A percentile compares a stretch with the other conserved stretches of the same genome.
phyloP scores from a whole-genome alignment of 2,888 invertebrate species.

The Abscondita cerata region DNA sequence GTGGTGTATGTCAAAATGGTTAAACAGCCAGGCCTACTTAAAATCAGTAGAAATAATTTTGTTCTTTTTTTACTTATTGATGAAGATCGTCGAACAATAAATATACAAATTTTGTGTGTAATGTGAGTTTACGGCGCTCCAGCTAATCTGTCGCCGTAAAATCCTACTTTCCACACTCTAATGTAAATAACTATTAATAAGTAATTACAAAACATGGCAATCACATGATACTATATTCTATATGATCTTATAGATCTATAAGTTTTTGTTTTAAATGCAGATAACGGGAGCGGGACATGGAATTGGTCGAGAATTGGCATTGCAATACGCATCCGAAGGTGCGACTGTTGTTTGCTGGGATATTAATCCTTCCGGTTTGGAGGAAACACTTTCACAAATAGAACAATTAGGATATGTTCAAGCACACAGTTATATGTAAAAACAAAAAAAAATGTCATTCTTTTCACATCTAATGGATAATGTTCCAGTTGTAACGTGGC shows the following conservation, averaged over 20 bases:
- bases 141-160: too few species aligned
- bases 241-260: not conserved
- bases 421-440: conserved; percentile 54
- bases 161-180: too few species aligned
- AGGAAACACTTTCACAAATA: conserved; percentile 69
- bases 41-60: too few species aligned
- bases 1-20: too few species aligned
- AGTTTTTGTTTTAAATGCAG: conserved; percentile 60
- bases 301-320: conserved; percentile 79
- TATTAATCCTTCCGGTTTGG: conserved; percentile 73
- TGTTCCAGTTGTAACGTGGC: conserved; percentile 77
- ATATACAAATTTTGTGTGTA: too few species aligned
- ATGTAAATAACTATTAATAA: too few species aligned
- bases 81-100: too few species aligned
- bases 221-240: not conserved
- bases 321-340: conserved; percentile 74
- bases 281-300: conserved; percentile 88
- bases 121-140: too few species aligned
- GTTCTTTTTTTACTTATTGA: too few species aligned
- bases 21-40: too few species aligned
- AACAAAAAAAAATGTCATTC: not conserved
- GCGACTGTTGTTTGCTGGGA: conserved; percentile 80
- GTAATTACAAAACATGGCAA: not conserved
- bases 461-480: not conserved
- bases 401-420: conserved; percentile 60